Base-by-base conservation (phyloP, 2,888 invertebrate genomes). In the Phorcus lineatus region DNA sequence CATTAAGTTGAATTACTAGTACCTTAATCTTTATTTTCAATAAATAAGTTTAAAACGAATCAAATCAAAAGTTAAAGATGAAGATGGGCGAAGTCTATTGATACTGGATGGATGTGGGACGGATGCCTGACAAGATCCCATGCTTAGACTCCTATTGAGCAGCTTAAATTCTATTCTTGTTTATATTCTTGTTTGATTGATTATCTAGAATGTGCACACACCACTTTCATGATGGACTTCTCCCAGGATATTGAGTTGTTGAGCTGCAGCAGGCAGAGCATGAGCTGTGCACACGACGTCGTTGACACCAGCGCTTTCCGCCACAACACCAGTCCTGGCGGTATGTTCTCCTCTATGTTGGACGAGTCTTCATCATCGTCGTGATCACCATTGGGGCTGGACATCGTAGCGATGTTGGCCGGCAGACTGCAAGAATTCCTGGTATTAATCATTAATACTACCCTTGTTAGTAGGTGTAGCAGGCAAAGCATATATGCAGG, bases 141-240 rank as follows among this genome's bases (percentile, higher is more conserved):
- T n/a, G n/a, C n/a, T n/a, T n/a, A n/a, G n/a, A n/a, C n/a, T n/a
- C n/a, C n/a, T n/a, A n/a, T n/a, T n/a, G n/a, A n/a, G n/a, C n/a
- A n/a, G n/a, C n/a, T n/a, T n/a, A n/a, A n/a, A n/a, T n/a, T n/a
- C n/a, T n/a, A n/a, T n/a, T n/a, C n/a, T n/a, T n/a, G n/a, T n/a
- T n/a, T n/a, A n/a, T n/a, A n/a, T n/a, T n/a, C n/a, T n/a, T n/a
- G n/a, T n/a, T n/a, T n/a, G n/a, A n/a, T n/a, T n/a, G n/a, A n/a
- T n/a, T n/a, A n/a, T n/a, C n/a, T n/a, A n/a, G n/a, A n/a, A n/a
- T n/a, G n/a, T n/a, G n/a, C n/a, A 96, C 97, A 96, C 95, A 98
- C 98, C 94, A 98, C 99, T 95, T 98, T 98, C 98, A 99, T 98
- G 92, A 98, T 97, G 94, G 98, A 98, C 94, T 98, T 98, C 94